Percentiles rank a stretch among this genome's conserved stretches.
phyloP scores from a whole-genome alignment of 2,113 vertebrate genomes.

The Pelecanoides urinatrix region DNA sequence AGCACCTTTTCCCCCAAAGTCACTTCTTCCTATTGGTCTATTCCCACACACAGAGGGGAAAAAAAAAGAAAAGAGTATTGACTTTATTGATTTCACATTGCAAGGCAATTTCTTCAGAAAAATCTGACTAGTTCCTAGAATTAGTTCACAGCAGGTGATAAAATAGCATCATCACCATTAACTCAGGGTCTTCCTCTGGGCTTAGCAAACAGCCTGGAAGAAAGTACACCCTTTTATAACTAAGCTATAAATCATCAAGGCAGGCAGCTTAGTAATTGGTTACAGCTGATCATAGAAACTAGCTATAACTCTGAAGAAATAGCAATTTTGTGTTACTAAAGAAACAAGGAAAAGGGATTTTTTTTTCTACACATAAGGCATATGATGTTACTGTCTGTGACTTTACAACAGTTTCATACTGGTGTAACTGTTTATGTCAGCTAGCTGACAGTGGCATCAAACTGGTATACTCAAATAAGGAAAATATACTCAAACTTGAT shows the following conservation, averaged over 20 bases:
- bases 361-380: neutral
- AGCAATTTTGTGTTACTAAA: neutral
- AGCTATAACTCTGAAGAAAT: neutral
- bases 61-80: neutral
- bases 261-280: conserved; percentile 46
- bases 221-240: conserved; percentile 16
- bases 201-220: conserved; percentile 34
- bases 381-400: neutral
- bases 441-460: neutral
- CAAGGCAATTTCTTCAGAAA: conserved; percentile 37
- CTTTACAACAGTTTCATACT: neutral
- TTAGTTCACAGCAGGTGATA: conserved; percentile 53
- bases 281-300: conserved; percentile 39
- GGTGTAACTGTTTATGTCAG: neutral
- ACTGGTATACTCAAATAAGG: neutral
- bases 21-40: neutral
- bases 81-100: conserved; percentile 28
- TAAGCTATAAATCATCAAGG: conserved; percentile 30
- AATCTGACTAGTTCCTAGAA: conserved; percentile 37
- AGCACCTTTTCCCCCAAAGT: neutral
- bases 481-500: neutral
- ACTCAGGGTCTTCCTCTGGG: conserved; percentile 35
- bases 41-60: neutral
- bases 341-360: neutral
- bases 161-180: conserved; percentile 34